Conservation (phyloP, 1,140 invertebrate genomes). For the Pseudoatta argentina region DNA sequence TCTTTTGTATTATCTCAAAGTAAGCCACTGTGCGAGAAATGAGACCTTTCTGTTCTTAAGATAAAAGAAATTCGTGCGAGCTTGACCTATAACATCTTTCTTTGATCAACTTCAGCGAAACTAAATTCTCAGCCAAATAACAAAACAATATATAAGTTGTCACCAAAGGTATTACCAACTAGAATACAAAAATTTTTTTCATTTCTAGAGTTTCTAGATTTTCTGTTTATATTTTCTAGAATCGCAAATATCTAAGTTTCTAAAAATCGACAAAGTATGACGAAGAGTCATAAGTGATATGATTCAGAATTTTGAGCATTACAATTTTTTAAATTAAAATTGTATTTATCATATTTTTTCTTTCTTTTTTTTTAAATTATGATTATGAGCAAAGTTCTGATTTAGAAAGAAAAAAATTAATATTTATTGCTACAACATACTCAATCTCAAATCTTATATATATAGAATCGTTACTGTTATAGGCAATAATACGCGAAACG, state of each 20-base stretch:
- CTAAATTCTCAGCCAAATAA: conserved; percentile 2
- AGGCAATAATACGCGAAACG: neutral
- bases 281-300: neutral
- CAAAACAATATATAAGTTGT: neutral
- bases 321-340: neutral
- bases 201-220: neutral
- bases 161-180: neutral
- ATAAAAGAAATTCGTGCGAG: conserved; percentile 10
- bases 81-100: neutral
- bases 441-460: neutral
- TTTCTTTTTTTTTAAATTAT: too few relatives aligned
- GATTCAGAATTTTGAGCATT: neutral
- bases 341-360: neutral
- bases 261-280: neutral
- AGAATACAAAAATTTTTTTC: neutral
- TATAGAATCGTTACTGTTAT: neutral
- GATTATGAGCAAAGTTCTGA: neutral
- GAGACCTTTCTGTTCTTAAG: neutral
- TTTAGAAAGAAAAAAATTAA: neutral
- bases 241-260: neutral
- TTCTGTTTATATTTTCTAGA: neutral
- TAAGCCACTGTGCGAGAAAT: conserved; percentile 3
- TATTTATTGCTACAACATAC: neutral
- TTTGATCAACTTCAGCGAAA: conserved; percentile 18
- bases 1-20: conserved; percentile 34